Conservation (phyloP, 2,888 invertebrate genomes). For the Laothoe populi region DNA sequence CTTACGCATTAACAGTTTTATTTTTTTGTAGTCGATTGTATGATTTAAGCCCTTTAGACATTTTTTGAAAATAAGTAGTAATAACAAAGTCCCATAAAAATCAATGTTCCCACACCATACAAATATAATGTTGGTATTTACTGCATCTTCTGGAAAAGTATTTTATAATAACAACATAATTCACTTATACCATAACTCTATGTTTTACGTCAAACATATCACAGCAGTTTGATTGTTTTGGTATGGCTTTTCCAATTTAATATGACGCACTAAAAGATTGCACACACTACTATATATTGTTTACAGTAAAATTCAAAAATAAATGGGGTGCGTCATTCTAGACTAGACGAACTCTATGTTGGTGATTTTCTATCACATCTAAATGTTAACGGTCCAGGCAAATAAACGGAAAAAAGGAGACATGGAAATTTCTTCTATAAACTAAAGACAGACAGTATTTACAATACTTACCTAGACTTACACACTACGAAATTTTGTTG, state of each 20-base stretch:
- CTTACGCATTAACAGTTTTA: not conserved
- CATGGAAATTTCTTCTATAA: not conserved
- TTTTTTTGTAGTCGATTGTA: not conserved
- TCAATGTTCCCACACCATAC: not conserved
- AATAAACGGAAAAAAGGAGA: not conserved
- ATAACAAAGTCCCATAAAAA: slow-evolving; percentile 1
- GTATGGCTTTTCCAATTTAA: not conserved
- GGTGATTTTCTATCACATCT: not conserved
- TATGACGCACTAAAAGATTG: not conserved
- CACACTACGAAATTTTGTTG: slow-evolving; percentile 17
- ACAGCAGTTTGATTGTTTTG: slow-evolving; percentile 17
- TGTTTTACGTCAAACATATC: slow-evolving; percentile 25
- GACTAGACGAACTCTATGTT: too few relatives aligned
- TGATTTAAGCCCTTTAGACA: too few relatives aligned
- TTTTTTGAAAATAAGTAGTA: not conserved
- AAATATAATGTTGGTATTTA: not conserved
- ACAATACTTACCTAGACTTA: not conserved
- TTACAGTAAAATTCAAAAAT: too few relatives aligned
- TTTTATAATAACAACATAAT: not conserved
- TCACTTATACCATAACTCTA: slow-evolving; percentile 10
- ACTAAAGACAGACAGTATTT: not conserved
- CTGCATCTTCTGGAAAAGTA: not conserved
- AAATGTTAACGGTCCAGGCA: not conserved
- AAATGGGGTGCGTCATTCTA: too few relatives aligned
- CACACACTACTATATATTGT: too few relatives aligned